Base-by-base conservation (phyloP, 2,888 invertebrate genomes). In the Tetragonisca angustula region DNA sequence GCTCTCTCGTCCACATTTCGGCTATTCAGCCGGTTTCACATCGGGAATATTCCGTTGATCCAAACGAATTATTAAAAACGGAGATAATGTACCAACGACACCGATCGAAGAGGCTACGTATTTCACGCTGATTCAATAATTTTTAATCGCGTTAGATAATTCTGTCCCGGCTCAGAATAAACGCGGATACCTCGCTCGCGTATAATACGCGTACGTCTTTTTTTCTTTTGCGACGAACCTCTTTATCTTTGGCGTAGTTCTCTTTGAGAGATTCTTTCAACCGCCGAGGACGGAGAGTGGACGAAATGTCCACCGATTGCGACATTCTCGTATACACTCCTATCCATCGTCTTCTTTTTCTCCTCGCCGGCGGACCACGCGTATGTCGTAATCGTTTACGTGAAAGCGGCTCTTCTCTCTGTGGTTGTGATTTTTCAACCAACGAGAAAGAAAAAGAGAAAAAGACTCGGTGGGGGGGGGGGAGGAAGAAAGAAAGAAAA, bases 91-190 rank as follows among this genome's bases (percentile, higher is more conserved):
- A 64, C 27, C 49, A 27, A 27, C 27, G 2, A 68, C 19, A 13
- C 11, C 21, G 49, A 19, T 11, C 27, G 43, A 59, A n/a, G 15
- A 50, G 36, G 15, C 36, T 54, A 70, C 64, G 52, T 50, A 61
- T 65, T 65, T 64, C 76, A 79, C n/a, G 81, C 68, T 52, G 73
- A 84, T 75, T 80, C 81, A 83, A 70, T 79, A 73, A 85, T 73
- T 62, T 75, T 49, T 67, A 71, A 86, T 65, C 64, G 43, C 15
- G 69, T 75, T 62, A 68, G 70, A 83, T 62, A 76, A 81, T 43
- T 43, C 43, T 83, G 19, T 27, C 52, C 4, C 17, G n/a, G n/a
- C 27, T 5, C 9, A 62, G 62, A 73, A 72, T 73, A 73, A 76
- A 81, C n/a, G 69, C 36, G 21, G 27, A 27, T 64, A 69, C 54